phyloP scores from a whole-genome alignment of 2,113 vertebrate species.

The Archocentrus centrarchus region DNA sequence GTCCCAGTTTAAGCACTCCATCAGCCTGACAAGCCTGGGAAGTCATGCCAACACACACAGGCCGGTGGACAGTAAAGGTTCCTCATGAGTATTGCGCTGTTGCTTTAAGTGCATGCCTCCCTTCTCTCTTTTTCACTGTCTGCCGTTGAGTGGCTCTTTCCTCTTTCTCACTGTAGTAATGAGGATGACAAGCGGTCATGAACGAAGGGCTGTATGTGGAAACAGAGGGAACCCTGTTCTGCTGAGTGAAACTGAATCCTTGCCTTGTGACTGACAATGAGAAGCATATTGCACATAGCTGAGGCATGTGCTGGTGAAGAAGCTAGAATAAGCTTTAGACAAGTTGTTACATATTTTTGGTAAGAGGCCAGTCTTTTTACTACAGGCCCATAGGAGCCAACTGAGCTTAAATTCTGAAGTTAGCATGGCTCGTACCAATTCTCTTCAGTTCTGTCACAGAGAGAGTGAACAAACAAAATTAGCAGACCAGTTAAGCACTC shows the following conservation, averaged over 20 bases:
- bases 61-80: slow-evolving; percentile 30
- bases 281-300: slow-evolving; percentile 37
- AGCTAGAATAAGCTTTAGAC: slow-evolving; percentile 20
- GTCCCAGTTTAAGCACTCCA: slow-evolving; percentile 71
- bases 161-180: slow-evolving; percentile 31
- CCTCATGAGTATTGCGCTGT: slow-evolving; percentile 18
- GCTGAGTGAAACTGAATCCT: slow-evolving; percentile 16
- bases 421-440: background rate
- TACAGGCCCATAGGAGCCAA: slow-evolving; percentile 17
- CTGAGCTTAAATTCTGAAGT: slow-evolving; percentile 22
- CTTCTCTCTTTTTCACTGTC: slow-evolving; percentile 3
- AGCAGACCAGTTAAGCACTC: background rate
- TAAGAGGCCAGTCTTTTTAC: slow-evolving; percentile 28
- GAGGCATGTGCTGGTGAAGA: slow-evolving; percentile 29
- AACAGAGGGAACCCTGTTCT: slow-evolving; percentile 44
- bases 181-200: slow-evolving; percentile 29
- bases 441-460: background rate
- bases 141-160: slow-evolving; percentile 4
- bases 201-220: background rate
- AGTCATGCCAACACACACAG: slow-evolving; percentile 53
- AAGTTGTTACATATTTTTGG: slow-evolving; percentile 33
- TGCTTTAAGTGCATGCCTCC: slow-evolving; percentile 11
- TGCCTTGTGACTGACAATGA: slow-evolving; percentile 49
- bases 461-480: background rate
- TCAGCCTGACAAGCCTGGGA: slow-evolving; percentile 74